Evolutionary conservation across 2,113 vertebrate species (phyloP), one percentile per base, ranked within the genome.

Genomic region (Tetrao urogallus): DNA sequence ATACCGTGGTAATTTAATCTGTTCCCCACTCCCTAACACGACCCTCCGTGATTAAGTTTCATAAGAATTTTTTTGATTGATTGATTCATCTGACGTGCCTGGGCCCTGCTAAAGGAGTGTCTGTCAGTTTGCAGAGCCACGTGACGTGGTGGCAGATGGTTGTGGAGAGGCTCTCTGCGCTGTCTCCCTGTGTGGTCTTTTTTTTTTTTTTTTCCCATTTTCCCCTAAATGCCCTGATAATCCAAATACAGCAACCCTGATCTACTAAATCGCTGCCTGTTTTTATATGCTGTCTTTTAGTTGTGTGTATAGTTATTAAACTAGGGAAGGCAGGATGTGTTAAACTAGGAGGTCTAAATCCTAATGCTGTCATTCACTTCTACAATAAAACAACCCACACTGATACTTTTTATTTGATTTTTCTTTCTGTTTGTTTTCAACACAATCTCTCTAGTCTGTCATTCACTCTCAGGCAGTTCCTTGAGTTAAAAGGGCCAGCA

Each of bases 1-100:
- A 99, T 99, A 99, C 98, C 98, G 98, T 98, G 98, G 98, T 99
- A 99, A 99, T 99, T 99, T 98, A 99, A 99, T 99, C 99, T 99
- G 98, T 99, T 99, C 99, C 98, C 98, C 98, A 98, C 98, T 99
- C 98, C 98, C 98, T 99, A 98, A 99, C 99, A 99, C 98, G 98
- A 99, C 98, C 99, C 98, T 98, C 98, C 97, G 97, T 99, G 99
- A 99, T 99, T 99, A 98, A 98, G 99, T 99, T 99, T 99, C 97
- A 98, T 98, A 98, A 98, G 98, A 98, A 98, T 98, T 98, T 98
- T 98, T 98, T 98, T 99, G 98, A 99, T 99, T 99, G 99, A 99
- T 99, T 98, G 98, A 98, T 98, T 98, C 98, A 98, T 99, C 98
- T 98, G 98, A 98, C 98, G 98, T 98, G 98, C 98, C 98, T 97